Conservation (phyloP, 2,113 vertebrate genomes). For the Columba livia region DNA sequence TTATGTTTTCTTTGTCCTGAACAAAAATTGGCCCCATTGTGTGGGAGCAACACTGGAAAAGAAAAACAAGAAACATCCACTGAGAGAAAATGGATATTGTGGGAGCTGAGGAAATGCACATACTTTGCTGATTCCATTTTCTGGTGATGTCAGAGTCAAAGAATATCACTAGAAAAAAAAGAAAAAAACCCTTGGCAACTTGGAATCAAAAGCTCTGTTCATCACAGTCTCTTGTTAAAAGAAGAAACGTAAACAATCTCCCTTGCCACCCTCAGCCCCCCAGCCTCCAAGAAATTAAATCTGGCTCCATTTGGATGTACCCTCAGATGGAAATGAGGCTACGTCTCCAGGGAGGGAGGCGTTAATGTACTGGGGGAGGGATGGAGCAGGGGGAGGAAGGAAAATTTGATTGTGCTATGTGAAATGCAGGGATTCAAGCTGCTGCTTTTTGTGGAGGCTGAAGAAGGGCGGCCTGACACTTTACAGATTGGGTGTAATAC, state of each 20-base stretch:
- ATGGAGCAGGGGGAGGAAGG: neutral
- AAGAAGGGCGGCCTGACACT: slow-evolving; percentile 74
- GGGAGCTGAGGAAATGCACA: slow-evolving; percentile 77
- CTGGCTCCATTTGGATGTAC: slow-evolving; percentile 66
- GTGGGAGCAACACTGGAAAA: slow-evolving; percentile 84
- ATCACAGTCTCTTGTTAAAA: slow-evolving; percentile 70
- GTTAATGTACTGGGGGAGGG: slow-evolving; percentile 59
- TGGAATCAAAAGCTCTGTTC: slow-evolving; percentile 67
- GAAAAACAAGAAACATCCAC: slow-evolving; percentile 80
- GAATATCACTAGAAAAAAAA: slow-evolving; percentile 65
- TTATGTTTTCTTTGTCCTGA: slow-evolving; percentile 82
- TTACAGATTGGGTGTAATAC: slow-evolving; percentile 80
- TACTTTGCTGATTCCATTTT: slow-evolving; percentile 75
- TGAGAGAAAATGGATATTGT: slow-evolving; percentile 78
- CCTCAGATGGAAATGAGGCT: slow-evolving; percentile 60
- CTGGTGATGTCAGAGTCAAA: slow-evolving; percentile 78
- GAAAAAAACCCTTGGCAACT: neutral
- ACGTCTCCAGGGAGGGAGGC: slow-evolving; percentile 63
- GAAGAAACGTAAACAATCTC: slow-evolving; percentile 76
- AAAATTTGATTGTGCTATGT: slow-evolving; percentile 59
- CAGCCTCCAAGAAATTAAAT: slow-evolving; percentile 66
- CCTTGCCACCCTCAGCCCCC: neutral
- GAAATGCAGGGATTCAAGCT: slow-evolving; percentile 61
- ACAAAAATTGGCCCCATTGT: slow-evolving; percentile 84
- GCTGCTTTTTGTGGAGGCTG: slow-evolving; percentile 63